Evolutionary conservation across 2,888 invertebrate species (phyloP), one percentile per base, ranked within the genome.

Genomic region (Crematogaster levior): DNA sequence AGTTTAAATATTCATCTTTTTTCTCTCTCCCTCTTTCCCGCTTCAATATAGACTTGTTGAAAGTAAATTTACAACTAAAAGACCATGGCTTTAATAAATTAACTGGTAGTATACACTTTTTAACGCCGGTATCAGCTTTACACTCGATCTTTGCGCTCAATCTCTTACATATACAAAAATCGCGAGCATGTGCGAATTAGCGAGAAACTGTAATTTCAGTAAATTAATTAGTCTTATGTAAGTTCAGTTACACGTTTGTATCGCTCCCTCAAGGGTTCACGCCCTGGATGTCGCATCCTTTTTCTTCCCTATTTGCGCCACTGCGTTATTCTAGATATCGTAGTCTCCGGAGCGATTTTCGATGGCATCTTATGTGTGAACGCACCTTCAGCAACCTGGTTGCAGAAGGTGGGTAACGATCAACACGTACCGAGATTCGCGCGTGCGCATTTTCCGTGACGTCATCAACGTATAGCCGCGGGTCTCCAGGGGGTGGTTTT

Each of bases 351-450:
- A 21, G 24, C 24, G 30, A 34, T 30, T 0, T 27, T 74, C 24
- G 46, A 46, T 63, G 30, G 46, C 9, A n/a, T 70, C 15, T 37
- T 72, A 43, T 21, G 56, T 70, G 81, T 81, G 82, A 77, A 84
- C 65, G 81, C 53, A 72, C 66, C 84, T 66, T 86, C 80, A 83
- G 60, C 56, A 72, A 60, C 73, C 37, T 43, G 58, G 58, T 61
- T 72, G 72, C 84, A 73, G 82, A 81, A 85, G 85, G 83, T 86
- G 86, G 86, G 84, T 92, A 92, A 92, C 89, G 92, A 92, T 92
- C 91, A 92, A 91, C 91, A 89, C 89, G 92, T 91, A 88, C 82
- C 73, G 48, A 72, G 70, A 85, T 72, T 53, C 77, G 88, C 87
- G 90, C 88, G 82, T 86, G 87, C 89, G 90, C 88, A 81, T 43